Conservation (phyloP, 2,113 vertebrate genomes). For the Albula goreensis region DNA sequence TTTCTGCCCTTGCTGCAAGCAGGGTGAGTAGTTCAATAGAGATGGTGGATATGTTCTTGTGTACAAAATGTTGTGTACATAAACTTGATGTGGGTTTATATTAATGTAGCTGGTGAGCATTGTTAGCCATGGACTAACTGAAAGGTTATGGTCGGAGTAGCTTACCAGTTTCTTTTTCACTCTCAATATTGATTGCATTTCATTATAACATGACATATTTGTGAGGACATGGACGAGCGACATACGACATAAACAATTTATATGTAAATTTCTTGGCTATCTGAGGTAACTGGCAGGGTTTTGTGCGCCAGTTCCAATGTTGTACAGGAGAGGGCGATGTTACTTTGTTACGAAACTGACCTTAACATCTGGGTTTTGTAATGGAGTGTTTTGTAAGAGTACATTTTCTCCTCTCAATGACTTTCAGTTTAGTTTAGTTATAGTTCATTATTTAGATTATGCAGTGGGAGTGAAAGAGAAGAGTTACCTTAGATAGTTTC, state of each 20-base stretch:
- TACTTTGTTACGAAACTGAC: not conserved
- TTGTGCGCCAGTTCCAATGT: not conserved
- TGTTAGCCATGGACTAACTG: not conserved
- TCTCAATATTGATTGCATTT: not conserved
- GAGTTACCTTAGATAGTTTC: too few relatives aligned
- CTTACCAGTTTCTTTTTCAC: too few relatives aligned
- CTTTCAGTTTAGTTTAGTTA: too few relatives aligned
- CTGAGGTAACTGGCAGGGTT: not conserved
- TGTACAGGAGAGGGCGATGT: not conserved
- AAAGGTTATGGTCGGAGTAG: not conserved
- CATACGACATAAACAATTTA: not conserved
- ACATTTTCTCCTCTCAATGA: not conserved
- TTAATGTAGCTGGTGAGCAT: not conserved
- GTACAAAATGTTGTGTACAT: not conserved
- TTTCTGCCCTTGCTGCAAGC: not conserved
- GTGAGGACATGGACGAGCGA: not conserved
- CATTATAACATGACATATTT: not conserved
- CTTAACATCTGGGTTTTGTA: not conserved
- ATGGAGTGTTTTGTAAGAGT: not conserved
- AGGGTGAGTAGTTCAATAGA: slow-evolving; percentile 15
- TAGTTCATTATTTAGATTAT: too few relatives aligned
- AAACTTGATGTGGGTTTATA: not conserved
- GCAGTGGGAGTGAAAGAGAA: too few relatives aligned
- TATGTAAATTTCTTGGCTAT: not conserved
- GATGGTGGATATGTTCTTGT: not conserved